Evolutionary conservation across 2,797 vertebrate species (phyloP).

Genomic region (Prionace glauca): DNA sequence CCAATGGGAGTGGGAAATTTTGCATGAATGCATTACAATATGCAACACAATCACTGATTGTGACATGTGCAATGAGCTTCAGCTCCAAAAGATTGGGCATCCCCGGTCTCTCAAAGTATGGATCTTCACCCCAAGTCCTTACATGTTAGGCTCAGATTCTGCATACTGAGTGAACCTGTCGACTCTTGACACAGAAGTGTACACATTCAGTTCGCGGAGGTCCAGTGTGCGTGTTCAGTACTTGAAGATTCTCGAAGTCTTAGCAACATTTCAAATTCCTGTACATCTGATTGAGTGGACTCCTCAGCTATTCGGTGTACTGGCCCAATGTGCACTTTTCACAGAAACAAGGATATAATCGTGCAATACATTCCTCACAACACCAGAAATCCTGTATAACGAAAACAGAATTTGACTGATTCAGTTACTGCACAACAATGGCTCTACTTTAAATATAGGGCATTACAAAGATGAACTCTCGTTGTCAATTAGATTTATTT

Average conservation of each 20-base stretch:
- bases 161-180: neutral
- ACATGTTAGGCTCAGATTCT: neutral
- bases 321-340: neutral
- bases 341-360: neutral
- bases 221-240: neutral
- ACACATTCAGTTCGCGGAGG: neutral
- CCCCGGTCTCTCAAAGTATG: neutral
- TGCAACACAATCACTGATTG: neutral
- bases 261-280: conserved; percentile 18
- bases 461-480: neutral
- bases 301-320: neutral
- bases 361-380: conserved; percentile 24
- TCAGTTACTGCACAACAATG: conserved; percentile 21
- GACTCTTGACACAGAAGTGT: conserved; percentile 3
- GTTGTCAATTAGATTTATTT: neutral
- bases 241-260: conserved; percentile 12
- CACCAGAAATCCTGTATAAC: conserved; percentile 29
- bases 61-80: neutral
- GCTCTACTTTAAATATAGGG: neutral
- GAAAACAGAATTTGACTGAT: conserved; percentile 26
- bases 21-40: neutral
- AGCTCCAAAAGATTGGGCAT: neutral
- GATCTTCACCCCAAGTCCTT: neutral
- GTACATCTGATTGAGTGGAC: neutral
- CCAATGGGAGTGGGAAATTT: neutral